Conservation (phyloP, 2,113 vertebrate genomes). For the Herpetotheres cachinnans region DNA sequence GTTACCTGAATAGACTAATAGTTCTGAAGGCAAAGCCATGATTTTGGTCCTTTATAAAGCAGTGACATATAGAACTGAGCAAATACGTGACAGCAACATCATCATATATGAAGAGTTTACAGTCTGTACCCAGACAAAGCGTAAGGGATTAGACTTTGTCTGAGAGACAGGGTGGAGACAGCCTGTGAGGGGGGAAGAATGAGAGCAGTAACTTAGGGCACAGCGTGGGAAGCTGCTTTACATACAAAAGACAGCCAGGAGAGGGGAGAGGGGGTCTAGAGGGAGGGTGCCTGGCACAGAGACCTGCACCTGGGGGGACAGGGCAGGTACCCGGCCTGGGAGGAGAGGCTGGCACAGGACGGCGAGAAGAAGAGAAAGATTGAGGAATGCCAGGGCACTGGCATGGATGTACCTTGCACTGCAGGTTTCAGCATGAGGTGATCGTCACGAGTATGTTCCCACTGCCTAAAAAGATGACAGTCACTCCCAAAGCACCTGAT, state of each 20-base stretch:
- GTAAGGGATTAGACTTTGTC: neutral
- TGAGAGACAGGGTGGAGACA: neutral
- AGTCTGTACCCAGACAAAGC: neutral
- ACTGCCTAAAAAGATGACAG: neutral
- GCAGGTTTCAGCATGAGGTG: neutral
- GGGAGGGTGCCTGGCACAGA: neutral
- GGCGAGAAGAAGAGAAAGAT: neutral
- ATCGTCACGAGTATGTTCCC: rapidly evolving
- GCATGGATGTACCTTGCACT: rapidly evolving
- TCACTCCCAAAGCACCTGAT: neutral
- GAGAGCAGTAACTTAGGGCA: neutral
- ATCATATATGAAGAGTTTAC: neutral
- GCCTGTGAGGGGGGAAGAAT: neutral
- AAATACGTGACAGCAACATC: neutral
- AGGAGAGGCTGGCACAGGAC: neutral
- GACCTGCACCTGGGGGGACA: rapidly evolving
- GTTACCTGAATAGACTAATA: constrained; percentile 33
- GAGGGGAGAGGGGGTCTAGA: neutral
- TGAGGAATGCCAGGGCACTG: neutral
- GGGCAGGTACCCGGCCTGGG: rapidly evolving
- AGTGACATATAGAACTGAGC: neutral
- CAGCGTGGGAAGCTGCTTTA: neutral
- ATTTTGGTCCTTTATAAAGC: neutral
- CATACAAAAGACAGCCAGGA: neutral
- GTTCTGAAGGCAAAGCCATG: neutral